Base-by-base conservation (phyloP, 2,113 vertebrate genomes). In the Xyrauchen texanus region DNA sequence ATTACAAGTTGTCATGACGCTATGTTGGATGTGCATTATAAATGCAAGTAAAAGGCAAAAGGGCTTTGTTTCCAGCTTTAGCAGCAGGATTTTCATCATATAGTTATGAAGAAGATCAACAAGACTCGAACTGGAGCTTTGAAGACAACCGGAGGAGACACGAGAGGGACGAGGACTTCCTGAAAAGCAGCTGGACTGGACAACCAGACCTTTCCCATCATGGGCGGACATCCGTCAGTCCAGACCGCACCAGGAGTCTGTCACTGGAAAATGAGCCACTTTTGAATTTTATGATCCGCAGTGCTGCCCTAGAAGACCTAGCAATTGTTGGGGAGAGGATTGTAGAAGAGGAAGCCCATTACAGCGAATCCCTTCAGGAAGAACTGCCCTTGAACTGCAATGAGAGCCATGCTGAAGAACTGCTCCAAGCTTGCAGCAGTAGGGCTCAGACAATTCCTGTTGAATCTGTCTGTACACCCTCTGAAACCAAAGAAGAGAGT, bases 221-320 rank as follows among this genome's bases (percentile, higher is more conserved):
- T 10, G 47, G 63, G 7, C 63, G 53, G 52, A 57, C 55, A 42
- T 47, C 88, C 0, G 84, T 88, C 76, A 92, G 90, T 8, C 87
- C 91, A 0, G 90, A 92, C 5, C 88, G 87, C 49, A 65, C 88
- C 3, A 87, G 88, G 79, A 85, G 88, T 62, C 83, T 85, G 84
- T 47, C 63, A 1, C 87, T 87, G 44, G 79, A 83, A 8, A 86
- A 45, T 13, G 77, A 81, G 0, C 78, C 78, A 10, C 69, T 86
- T 6, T 75, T 57, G 11, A 57, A 64, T 45, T 80, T 87, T 71
- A 76, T 93, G 11, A 82, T 92, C 34, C 88, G 90, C 44, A 93
- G 88, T 80, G 0, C 77, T 0, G 91, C 90, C 34, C 16, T 92
- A 86, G 91, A 92, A 60, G 91, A 92, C 79, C 87, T 93, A 34